Percentiles rank a stretch among this genome's conserved stretches.
These are phyloP conservation scores for Leptinotarsa lineolata DNA, from an alignment of 1,140 invertebrate species.

Conservation along the genomic window DNA sequence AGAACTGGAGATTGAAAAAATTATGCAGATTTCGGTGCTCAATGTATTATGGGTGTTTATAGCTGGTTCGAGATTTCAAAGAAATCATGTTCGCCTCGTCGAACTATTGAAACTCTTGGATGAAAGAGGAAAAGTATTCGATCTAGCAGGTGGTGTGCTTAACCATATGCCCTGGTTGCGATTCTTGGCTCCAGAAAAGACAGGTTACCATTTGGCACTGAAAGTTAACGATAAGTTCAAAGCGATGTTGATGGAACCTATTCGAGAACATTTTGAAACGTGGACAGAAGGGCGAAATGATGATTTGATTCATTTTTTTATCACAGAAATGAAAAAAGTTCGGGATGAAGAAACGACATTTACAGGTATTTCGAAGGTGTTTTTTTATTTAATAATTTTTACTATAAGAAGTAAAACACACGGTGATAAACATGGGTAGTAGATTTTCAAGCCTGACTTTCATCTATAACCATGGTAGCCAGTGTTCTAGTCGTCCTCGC, in stretches of 20 bases:
- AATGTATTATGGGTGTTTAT: slow-evolving; percentile 69
- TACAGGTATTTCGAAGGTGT: slow-evolving; percentile 33
- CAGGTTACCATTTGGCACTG: slow-evolving; percentile 62
- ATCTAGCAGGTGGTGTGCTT: slow-evolving; percentile 70
- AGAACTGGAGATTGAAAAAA: slow-evolving; percentile 58
- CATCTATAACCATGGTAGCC: no score
- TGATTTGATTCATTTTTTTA: slow-evolving; percentile 74
- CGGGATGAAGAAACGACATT: slow-evolving; percentile 40
- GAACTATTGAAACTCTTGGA: slow-evolving; percentile 62
- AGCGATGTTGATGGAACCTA: slow-evolving; percentile 53
- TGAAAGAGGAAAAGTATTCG: slow-evolving; percentile 64
- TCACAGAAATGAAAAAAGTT: slow-evolving; percentile 62
- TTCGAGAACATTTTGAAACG: slow-evolving; percentile 63
- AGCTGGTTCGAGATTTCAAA: slow-evolving; percentile 59
- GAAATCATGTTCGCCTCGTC: slow-evolving; percentile 60
- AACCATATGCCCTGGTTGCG: slow-evolving; percentile 69
- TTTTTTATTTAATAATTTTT: no score
- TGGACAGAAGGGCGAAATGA: slow-evolving; percentile 60
- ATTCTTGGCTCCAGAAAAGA: slow-evolving; percentile 62
- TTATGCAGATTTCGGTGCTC: slow-evolving; percentile 66
- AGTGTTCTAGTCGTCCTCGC: no score
- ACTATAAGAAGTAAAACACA: no score
- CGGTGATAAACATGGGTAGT: no score
- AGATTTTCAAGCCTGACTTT: no score
- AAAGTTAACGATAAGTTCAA: slow-evolving; percentile 47